Percentiles rank a stretch among this genome's conserved stretches.
Evolutionary conservation across 2,888 invertebrate genomes (phyloP).

Genomic region (Cephus spinipes): DNA sequence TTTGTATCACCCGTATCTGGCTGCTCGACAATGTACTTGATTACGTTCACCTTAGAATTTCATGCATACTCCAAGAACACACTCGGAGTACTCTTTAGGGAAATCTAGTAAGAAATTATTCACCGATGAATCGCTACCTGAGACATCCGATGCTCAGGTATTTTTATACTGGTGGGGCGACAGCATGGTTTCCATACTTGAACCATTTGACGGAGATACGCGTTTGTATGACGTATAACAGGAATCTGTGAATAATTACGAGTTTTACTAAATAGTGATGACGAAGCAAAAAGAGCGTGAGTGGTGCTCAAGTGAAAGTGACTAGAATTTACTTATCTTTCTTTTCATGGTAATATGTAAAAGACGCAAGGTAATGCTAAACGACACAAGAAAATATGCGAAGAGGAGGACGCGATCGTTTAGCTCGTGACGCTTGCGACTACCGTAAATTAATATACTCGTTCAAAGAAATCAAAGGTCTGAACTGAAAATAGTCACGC

Average conservation of each 20-base stretch:
- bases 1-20: not conserved
- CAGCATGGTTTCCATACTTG: not conserved
- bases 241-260: not conserved
- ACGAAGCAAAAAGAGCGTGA: not conserved
- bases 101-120: not conserved
- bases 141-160: not conserved
- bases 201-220: not conserved
- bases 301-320: not conserved
- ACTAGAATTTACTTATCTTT: not conserved
- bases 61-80: not conserved
- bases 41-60: not conserved
- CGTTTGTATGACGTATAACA: not conserved
- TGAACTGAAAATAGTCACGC: slow-evolving; percentile 35
- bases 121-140: not conserved
- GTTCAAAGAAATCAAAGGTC: slow-evolving; percentile 28
- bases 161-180: not conserved
- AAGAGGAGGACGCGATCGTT: not conserved
- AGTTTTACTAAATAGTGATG: not conserved
- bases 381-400: not conserved
- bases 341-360: not conserved
- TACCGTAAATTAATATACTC: slow-evolving; percentile 2
- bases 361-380: not conserved
- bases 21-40: not conserved
- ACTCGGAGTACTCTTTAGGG: not conserved
- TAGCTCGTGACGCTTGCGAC: not conserved